These are phyloP conservation scores for Batillaria attramentaria DNA, from an alignment of 1,140 invertebrate genomes.

Conservation along the genomic window DNA sequence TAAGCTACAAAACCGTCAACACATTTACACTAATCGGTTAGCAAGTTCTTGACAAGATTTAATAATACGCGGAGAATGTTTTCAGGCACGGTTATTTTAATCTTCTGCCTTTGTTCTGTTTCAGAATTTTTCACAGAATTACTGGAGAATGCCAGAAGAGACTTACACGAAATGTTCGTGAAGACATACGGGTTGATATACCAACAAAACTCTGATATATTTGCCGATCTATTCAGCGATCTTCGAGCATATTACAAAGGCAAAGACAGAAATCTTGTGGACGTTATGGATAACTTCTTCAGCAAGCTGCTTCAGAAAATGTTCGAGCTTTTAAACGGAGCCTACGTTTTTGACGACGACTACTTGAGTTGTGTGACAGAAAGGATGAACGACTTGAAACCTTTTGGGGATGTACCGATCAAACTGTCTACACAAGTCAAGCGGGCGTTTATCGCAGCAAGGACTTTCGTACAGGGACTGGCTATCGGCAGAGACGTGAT, in stretches of 20 bases:
- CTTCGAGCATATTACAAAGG: constrained; percentile 89
- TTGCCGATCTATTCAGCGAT: constrained; percentile 91
- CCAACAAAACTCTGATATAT: constrained; percentile 93
- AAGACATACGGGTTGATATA: constrained; percentile 96
- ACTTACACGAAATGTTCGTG: constrained; percentile 95
- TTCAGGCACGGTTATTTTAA: neutral
- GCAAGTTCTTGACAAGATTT: neutral
- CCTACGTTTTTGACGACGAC: constrained; percentile 89
- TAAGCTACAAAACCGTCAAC: neutral
- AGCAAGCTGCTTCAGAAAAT: constrained; percentile 93
- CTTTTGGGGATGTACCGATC: constrained; percentile 93
- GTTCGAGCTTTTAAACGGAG: constrained; percentile 92
- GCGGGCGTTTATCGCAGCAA: constrained; percentile 92
- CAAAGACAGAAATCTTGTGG: constrained; percentile 83
- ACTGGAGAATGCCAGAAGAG: constrained; percentile 84
- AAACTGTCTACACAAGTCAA: constrained; percentile 91
- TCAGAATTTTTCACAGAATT: constrained; percentile 90
- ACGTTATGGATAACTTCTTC: constrained; percentile 94
- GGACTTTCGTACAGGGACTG: constrained; percentile 92
- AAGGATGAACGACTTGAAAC: constrained; percentile 92
- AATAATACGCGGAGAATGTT: too few relatives aligned
- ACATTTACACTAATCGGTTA: neutral
- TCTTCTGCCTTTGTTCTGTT: constrained; percentile 39
- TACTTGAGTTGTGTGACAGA: constrained; percentile 89
- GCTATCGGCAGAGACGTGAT: constrained; percentile 87